phyloP scores from a whole-genome alignment of 2,113 vertebrate species.

The Herpetotheres cachinnans region DNA sequence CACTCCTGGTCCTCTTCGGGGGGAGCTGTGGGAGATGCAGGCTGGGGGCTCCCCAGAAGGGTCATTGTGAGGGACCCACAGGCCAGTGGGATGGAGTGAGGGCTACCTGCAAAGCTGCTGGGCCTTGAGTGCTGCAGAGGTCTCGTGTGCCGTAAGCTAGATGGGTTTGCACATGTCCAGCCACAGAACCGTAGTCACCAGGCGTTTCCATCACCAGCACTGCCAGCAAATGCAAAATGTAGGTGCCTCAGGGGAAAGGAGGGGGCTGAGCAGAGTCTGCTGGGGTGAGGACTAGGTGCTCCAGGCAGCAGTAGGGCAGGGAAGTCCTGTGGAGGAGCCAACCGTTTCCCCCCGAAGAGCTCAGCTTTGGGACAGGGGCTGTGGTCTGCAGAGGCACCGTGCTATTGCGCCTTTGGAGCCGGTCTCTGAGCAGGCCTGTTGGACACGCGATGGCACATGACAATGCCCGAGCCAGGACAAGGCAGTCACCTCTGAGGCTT shows the following conservation, averaged over 20 bases:
- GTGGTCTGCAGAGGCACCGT: not conserved
- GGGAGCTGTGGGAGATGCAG: not conserved
- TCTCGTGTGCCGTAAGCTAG: not conserved
- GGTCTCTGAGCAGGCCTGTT: accelerated
- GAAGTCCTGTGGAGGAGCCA: not conserved
- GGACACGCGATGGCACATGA: accelerated
- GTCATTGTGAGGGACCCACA: not conserved
- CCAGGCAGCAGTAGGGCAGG: not conserved
- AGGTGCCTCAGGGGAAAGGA: not conserved
- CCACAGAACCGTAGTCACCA: not conserved
- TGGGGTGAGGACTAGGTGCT: not conserved
- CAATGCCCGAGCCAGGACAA: not conserved
- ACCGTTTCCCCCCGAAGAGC: not conserved
- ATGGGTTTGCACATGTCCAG: not conserved
- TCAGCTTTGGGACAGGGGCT: accelerated
- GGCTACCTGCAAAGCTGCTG: not conserved
- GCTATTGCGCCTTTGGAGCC: not conserved
- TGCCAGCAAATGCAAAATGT: not conserved
- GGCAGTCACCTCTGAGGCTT: not conserved
- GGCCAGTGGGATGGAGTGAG: too few relatives aligned
- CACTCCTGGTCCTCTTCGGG: not conserved
- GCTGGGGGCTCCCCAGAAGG: not conserved
- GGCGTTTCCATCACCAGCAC: not conserved
- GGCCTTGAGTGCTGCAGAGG: not conserved
- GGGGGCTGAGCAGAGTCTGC: not conserved